These are phyloP conservation scores for Argopecten irradians DNA, from an alignment of 1,140 invertebrate genomes.

Conservation along the genomic window DNA sequence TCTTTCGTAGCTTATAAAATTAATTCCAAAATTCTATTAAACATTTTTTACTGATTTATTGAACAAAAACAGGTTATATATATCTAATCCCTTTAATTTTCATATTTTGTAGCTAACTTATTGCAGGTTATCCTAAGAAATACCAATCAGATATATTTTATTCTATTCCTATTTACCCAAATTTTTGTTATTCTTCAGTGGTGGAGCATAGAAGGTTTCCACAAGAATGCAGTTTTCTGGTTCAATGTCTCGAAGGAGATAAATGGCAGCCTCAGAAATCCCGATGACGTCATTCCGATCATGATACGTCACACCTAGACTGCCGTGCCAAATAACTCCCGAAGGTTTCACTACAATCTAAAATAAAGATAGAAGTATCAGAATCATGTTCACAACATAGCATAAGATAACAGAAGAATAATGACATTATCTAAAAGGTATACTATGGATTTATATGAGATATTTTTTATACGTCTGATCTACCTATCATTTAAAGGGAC, in stretches of 20 bases:
- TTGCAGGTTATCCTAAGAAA: too few relatives aligned
- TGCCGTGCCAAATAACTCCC: conserved; percentile 54
- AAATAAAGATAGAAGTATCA: conserved; percentile 29
- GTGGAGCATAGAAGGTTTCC: conserved; percentile 52
- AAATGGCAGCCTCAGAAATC: conserved; percentile 45
- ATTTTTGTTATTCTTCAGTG: not conserved
- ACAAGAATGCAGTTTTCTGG: conserved; percentile 54
- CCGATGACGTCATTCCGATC: conserved; percentile 25
- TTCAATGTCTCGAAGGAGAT: conserved; percentile 44
- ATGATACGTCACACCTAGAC: conserved; percentile 58
- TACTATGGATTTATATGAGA: not conserved
- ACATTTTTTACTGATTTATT: too few relatives aligned
- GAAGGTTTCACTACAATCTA: conserved; percentile 67
- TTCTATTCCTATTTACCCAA: not conserved
- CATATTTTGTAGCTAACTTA: too few relatives aligned
- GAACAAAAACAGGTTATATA: too few relatives aligned
- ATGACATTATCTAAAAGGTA: not conserved
- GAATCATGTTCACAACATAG: not conserved
- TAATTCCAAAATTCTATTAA: too few relatives aligned
- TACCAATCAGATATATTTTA: too few relatives aligned
- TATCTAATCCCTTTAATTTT: too few relatives aligned
- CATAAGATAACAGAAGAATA: too few relatives aligned
- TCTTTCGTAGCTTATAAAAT: too few relatives aligned
- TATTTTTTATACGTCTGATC: not conserved
- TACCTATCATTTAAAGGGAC: too few relatives aligned